phyloP scores from a whole-genome alignment of 1,140 invertebrate genomes.

The Nixonia krombeini region DNA sequence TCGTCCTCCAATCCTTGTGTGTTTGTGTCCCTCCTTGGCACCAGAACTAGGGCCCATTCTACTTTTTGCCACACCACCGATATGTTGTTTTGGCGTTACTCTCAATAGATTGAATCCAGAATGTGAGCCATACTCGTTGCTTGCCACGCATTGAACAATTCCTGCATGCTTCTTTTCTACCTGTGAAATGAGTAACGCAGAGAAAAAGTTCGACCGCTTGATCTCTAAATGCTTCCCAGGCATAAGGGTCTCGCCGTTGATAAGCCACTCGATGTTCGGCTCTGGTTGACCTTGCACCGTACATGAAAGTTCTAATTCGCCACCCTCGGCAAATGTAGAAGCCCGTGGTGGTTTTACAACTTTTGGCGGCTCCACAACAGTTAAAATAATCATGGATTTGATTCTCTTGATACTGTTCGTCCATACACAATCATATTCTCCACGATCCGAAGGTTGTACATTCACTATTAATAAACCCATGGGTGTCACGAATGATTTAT shows the following conservation, averaged over 20 bases:
- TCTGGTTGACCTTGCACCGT: slow-evolving; percentile 78
- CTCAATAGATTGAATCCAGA: slow-evolving; percentile 75
- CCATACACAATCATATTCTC: slow-evolving; percentile 69
- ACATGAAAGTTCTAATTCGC: slow-evolving; percentile 78
- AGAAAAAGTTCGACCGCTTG: slow-evolving; percentile 68
- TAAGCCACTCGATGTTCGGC: slow-evolving; percentile 84
- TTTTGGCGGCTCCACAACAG: slow-evolving; percentile 74
- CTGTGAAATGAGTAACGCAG: slow-evolving; percentile 74
- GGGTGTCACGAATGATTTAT: slow-evolving; percentile 47
- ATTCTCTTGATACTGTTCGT: slow-evolving; percentile 59
- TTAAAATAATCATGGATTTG: slow-evolving; percentile 65
- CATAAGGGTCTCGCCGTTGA: slow-evolving; percentile 81
- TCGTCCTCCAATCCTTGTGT: slow-evolving; percentile 61
- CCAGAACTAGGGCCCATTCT: slow-evolving; percentile 53
- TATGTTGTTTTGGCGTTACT: slow-evolving; percentile 83
- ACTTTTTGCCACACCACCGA: slow-evolving; percentile 64
- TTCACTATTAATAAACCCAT: slow-evolving; percentile 59
- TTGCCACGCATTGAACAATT: slow-evolving; percentile 90
- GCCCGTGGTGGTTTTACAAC: slow-evolving; percentile 74
- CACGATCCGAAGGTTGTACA: slow-evolving; percentile 59
- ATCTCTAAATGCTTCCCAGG: slow-evolving; percentile 69
- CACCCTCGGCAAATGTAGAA: slow-evolving; percentile 77
- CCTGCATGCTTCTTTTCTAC: slow-evolving; percentile 88
- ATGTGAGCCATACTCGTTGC: slow-evolving; percentile 83
- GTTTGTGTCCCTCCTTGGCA: slow-evolving; percentile 56